phyloP scores from a whole-genome alignment of 2,888 invertebrate species.

The Nymphalis urticae region DNA sequence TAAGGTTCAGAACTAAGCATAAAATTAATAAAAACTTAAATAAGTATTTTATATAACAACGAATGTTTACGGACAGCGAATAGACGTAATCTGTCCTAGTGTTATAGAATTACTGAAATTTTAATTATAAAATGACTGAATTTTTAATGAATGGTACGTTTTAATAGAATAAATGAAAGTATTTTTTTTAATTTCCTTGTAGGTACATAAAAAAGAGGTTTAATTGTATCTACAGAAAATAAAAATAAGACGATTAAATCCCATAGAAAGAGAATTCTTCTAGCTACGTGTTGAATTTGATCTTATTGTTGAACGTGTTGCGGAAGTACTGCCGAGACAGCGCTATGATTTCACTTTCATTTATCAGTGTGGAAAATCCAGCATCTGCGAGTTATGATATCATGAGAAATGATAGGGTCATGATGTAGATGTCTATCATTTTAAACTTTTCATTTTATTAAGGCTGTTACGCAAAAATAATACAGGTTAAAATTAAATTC shows the following conservation, averaged over 20 bases:
- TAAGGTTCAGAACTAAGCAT: too few relatives aligned
- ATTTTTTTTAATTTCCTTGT: too few relatives aligned
- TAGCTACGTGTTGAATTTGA: slow-evolving; percentile 50
- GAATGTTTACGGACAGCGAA: too few relatives aligned
- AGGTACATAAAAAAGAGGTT: too few relatives aligned
- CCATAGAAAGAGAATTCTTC: slow-evolving; percentile 34
- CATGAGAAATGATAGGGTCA: slow-evolving; percentile 11
- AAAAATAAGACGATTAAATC: background rate
- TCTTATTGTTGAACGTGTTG: slow-evolving; percentile 46
- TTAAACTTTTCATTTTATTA: slow-evolving; percentile 2
- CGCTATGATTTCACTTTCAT: slow-evolving; percentile 70
- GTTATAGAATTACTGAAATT: too few relatives aligned
- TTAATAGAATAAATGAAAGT: too few relatives aligned
- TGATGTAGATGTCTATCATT: slow-evolving; percentile 4
- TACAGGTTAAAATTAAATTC: background rate
- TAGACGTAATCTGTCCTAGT: too few relatives aligned
- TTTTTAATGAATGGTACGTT: too few relatives aligned
- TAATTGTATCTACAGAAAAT: background rate
- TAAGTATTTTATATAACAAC: too few relatives aligned
- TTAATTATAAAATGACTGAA: too few relatives aligned
- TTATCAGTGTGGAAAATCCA: slow-evolving; percentile 64
- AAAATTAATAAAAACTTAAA: too few relatives aligned
- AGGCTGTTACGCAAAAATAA: background rate
- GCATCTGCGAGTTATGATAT: slow-evolving; percentile 24
- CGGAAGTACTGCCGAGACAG: slow-evolving; percentile 53